phyloP scores from a whole-genome alignment of 2,888 invertebrate species.

The Palloptera scutellata region DNA sequence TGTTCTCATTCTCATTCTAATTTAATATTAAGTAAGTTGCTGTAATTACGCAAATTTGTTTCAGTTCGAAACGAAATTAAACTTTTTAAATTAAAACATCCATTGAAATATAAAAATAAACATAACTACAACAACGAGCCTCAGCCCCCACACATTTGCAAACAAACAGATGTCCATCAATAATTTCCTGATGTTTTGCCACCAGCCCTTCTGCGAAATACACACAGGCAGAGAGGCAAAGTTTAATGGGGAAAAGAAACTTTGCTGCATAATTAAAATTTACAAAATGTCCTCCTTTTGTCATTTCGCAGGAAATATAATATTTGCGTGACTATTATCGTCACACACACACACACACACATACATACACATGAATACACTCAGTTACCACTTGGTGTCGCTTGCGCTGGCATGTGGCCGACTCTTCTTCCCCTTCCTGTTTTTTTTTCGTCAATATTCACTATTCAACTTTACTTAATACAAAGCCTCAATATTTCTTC shows the following conservation, averaged over 20 bases:
- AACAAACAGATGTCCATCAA: slow-evolving; percentile 24
- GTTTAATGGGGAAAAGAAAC: slow-evolving; percentile 14
- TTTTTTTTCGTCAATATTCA: too few species aligned
- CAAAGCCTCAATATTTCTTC: neutral
- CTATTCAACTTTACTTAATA: neutral
- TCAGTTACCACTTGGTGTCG: too few species aligned
- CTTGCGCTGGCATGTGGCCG: too few species aligned
- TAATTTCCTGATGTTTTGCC: slow-evolving; percentile 22
- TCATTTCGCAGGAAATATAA: slow-evolving; percentile 20
- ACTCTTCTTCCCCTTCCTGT: too few species aligned
- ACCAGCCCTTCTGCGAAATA: neutral
- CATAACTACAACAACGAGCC: too few species aligned
- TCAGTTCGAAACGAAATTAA: too few species aligned
- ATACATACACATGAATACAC: neutral
- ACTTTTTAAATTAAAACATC: too few species aligned
- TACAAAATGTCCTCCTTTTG: slow-evolving; percentile 22
- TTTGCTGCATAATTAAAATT: slow-evolving; percentile 34
- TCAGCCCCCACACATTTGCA: neutral
- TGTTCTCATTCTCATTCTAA: too few species aligned
- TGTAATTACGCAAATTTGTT: too few species aligned
- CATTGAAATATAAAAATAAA: too few species aligned
- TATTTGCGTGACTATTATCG: slow-evolving; percentile 16
- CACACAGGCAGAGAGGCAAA: neutral
- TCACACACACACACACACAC: too few species aligned
- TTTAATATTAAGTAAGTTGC: too few species aligned